Evolutionary conservation across 2,888 invertebrate genomes (phyloP), one percentile per base, ranked within the genome.

Genomic region (Steinernema scapterisci): DNA sequence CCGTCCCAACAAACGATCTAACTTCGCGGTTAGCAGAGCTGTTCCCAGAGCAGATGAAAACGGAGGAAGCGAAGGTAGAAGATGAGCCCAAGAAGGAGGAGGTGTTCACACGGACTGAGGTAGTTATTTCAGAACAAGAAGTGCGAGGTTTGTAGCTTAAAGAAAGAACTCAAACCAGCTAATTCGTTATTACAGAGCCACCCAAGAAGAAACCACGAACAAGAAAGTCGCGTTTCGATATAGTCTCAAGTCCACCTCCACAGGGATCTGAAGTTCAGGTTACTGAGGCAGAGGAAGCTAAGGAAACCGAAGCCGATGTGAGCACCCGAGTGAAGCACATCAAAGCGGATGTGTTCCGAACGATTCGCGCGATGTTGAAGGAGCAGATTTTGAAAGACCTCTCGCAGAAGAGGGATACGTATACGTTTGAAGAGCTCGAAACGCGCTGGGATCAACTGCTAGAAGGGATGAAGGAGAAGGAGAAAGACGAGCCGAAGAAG

Each of bases 311-410:
- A 13, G 27, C 21, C 25, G 63, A 27, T 9, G 31, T 63, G 31
- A 27, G 6, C 27, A 3, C 9, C 1, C 63, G 31, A 25, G 16
- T 38, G 16, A 25, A 63, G 63, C 23, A n/a, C 31, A 19, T 63
- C 1, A 63, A 9, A 3, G 25, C 9, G 16, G 63, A 63, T 2
- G 63, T 63, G 13, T 63, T 63, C 38, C 6, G 27, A 38, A 25
- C 25, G 31, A 63, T 63, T n/a, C 31, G 63, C 31, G 27, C 63
- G 31, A 27, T 27, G 31, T n/a, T 63, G 31, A 27, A 63, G n/a
- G 63, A 63, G 63, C 63, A 63, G 63, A 31, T 63, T 1, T 27
- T 63, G 63, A 63, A 63, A 31, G 63, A 63, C n/a, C 63, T 63
- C 16, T 25, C 27, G 25, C 23, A 16, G 25, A 63, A 63, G 63